Percentiles rank a stretch among this genome's conserved stretches.
These are phyloP conservation scores for Nomada fabriciana DNA, from an alignment of 2,888 invertebrate species.

Conservation along the genomic window DNA sequence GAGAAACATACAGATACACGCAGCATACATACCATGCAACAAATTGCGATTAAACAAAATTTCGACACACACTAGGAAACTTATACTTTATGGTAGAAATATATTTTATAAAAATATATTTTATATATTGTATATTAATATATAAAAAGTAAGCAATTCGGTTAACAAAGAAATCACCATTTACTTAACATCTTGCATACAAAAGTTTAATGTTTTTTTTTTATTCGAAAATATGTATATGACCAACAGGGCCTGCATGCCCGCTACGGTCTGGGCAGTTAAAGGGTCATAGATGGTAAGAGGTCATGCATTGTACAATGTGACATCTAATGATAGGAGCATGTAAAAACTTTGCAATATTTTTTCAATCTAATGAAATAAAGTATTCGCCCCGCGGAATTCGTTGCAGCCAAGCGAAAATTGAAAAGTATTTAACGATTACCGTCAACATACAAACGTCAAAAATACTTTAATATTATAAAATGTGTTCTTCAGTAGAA, in stretches of 20 bases:
- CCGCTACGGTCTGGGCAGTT: conserved; percentile 49
- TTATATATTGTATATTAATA: no score
- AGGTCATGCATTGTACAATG: conserved; percentile 41
- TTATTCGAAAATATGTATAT: conserved; percentile 48
- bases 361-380: no score
- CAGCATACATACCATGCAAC: no score
- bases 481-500: no score
- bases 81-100: neutral
- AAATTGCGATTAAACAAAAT: no score
- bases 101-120: neutral
- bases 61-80: neutral
- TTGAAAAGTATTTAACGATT: no score
- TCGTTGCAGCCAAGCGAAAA: no score
- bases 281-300: conserved; percentile 51
- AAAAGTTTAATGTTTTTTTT: conserved; percentile 30
- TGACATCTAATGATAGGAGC: conserved; percentile 22
- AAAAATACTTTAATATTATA: no score
- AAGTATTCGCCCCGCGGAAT: neutral
- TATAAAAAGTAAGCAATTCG: neutral
- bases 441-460: no score
- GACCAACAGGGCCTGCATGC: conserved; percentile 56
- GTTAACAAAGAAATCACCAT: conserved; percentile 15
- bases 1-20: no score
- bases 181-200: conserved; percentile 46
- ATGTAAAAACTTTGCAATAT: conserved; percentile 33